Base-by-base conservation (phyloP, 2,113 vertebrate species). In the Ictalurus punctatus region DNA sequence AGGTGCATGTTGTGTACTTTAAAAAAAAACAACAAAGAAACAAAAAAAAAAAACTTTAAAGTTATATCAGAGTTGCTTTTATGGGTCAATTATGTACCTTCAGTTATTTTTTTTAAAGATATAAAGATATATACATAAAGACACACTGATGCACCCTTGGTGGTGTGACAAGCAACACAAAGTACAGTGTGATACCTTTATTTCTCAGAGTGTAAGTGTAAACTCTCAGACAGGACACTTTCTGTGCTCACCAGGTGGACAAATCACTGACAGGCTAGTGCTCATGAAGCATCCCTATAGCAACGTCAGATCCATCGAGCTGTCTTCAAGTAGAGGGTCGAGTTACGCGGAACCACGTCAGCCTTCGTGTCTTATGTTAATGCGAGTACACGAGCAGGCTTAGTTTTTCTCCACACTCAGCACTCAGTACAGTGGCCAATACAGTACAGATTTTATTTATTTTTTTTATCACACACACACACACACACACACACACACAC, bases 271-370 rank as follows among this genome's bases (percentile, higher is more conserved):
- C 59, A 27, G 58, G 23, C 59, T 34, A 30, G 14, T 73, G 40
- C 79, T 71, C 59, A 34, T 59, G 52, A 73, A 71, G 37, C 74
- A 54, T 78, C 69, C 69, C 52, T 14, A 21, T 27, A 30, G 34
- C 52, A 44, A 34, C 58, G 44, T 83, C 81, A 61, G 19, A 37
- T 83, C 34, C 59, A 79, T n/a, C 80, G 34, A 25, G 81, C 27
- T 56, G 80, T 82, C 54, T 90, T 93, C 52, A 76, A 83, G 80
- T 21, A 83, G 61, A 91, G 93, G 93, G 93, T 96, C 94, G 93
- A 91, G 94, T 96, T 95, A 96, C 96, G 95, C 93, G 92, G 94
- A 94, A 90, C 93, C 95, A 95, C 96, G 94, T 96, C 96, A 96
- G 95, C 93, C 94, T 87, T 90, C 83, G 89, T 94, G 94, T 96